Conservation (phyloP, 2,888 invertebrate genomes). For the Cremastinae sp. region DNA sequence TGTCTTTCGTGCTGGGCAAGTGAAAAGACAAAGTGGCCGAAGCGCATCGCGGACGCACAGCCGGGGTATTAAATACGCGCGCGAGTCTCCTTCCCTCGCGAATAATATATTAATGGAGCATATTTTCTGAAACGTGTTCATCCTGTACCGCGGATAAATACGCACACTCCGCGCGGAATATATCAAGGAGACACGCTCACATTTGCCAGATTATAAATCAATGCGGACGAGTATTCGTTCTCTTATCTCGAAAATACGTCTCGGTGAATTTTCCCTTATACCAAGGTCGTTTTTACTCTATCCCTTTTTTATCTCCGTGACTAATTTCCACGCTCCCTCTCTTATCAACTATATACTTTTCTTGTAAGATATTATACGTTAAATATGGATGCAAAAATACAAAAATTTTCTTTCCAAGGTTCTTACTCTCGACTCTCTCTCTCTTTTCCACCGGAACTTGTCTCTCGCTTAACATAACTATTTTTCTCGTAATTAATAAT, state of each 20-base stretch:
- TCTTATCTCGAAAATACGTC: slow-evolving; percentile 46
- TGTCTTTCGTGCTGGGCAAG: slow-evolving; percentile 38
- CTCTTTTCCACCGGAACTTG: too few relatives aligned
- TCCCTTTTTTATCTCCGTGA: too few relatives aligned
- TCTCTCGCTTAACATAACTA: too few relatives aligned
- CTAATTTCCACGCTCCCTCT: too few relatives aligned
- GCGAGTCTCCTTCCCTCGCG: slow-evolving; percentile 10
- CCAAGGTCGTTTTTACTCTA: slow-evolving; percentile 38
- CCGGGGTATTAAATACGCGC: slow-evolving; percentile 46
- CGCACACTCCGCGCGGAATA: slow-evolving; percentile 40
- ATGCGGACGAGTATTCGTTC: slow-evolving; percentile 48
- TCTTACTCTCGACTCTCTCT: too few relatives aligned
- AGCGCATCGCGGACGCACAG: slow-evolving; percentile 39
- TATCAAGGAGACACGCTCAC: slow-evolving; percentile 36
- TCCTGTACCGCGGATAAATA: too few relatives aligned
- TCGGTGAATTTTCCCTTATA: slow-evolving; percentile 19
- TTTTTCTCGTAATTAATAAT: too few relatives aligned
- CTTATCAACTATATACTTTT: too few relatives aligned
- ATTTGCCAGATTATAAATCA: slow-evolving; percentile 54
- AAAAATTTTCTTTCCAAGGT: too few relatives aligned
- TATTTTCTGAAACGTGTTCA: slow-evolving; percentile 20
- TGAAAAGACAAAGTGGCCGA: slow-evolving; percentile 51
- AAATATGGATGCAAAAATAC: too few relatives aligned
- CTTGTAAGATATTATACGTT: too few relatives aligned
- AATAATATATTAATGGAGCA: slow-evolving; percentile 53